Evolutionary conservation across 35 echinoderm and acorn worm species (phyloP).

Genomic region (Lytechinus variegatus): DNA sequence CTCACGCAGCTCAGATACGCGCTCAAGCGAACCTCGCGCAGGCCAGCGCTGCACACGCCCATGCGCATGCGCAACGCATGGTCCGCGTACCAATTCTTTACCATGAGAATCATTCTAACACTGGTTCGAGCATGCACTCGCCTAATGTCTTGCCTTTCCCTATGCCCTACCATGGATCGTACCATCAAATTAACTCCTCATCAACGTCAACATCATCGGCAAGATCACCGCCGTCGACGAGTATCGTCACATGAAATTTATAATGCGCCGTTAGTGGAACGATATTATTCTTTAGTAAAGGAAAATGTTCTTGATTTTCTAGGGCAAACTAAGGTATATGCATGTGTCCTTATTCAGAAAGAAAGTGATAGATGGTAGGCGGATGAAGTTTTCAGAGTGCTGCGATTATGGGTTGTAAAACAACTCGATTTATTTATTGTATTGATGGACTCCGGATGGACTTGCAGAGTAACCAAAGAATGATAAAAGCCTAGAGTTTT

Average conservation of each 20-base stretch:
- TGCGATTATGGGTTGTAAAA: neutral
- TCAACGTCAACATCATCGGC: neutral
- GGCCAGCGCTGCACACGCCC: constrained; percentile 50
- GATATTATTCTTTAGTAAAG: neutral
- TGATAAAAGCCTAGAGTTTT: too few relatives aligned
- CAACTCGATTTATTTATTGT: too few relatives aligned
- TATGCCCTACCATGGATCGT: neutral
- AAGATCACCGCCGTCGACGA: constrained; percentile 20
- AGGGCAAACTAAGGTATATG: neutral
- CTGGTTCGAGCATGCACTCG: constrained; percentile 26
- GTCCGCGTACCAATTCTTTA: constrained; percentile 96
- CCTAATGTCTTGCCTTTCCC: constrained; percentile 47
- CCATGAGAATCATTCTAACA: constrained; percentile 73
- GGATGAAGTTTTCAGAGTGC: neutral
- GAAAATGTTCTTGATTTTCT: neutral
- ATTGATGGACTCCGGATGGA: too few relatives aligned
- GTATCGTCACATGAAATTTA: constrained; percentile 21
- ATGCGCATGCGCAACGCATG: constrained; percentile 82
- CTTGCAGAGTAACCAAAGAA: too few relatives aligned
- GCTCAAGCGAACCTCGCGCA: constrained; percentile 74
- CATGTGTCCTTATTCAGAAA: neutral
- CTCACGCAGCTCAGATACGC: constrained; percentile 77
- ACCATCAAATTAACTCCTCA: constrained; percentile 25
- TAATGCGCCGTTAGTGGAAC: neutral
- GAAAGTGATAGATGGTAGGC: neutral